Evolutionary conservation across 2,888 invertebrate genomes (phyloP).

Genomic region (Argyra leucocephala): DNA sequence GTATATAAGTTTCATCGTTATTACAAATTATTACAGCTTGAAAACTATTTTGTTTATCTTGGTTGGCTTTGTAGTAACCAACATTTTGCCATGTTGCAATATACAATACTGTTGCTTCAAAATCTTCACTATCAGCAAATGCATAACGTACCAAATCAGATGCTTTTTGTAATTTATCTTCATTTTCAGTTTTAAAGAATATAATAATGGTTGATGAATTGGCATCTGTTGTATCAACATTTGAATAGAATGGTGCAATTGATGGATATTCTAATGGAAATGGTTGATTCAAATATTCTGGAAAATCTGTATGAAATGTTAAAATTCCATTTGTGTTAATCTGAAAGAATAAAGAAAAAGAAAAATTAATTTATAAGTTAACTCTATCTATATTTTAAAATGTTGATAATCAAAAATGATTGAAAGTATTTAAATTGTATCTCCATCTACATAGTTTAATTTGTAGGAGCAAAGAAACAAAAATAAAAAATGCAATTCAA

Average conservation of each 20-base stretch:
- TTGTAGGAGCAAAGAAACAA: no score
- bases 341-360: constrained; percentile 46
- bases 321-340: constrained; percentile 84
- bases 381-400: no score
- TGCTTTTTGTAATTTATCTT: constrained; percentile 55
- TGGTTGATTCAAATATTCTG: constrained; percentile 75
- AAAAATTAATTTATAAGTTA: no score
- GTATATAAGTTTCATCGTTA: constrained; percentile 62
- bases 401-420: no score
- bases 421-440: no score
- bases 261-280: constrained; percentile 82
- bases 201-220: constrained; percentile 58
- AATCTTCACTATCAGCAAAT: constrained; percentile 62
- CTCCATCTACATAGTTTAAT: no score
- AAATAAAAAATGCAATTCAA: no score
- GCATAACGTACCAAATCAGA: constrained; percentile 61
- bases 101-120: constrained; percentile 68
- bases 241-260: constrained; percentile 84
- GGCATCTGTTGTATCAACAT: constrained; percentile 64
- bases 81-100: constrained; percentile 87
- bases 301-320: constrained; percentile 80
- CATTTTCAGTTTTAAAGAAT: constrained; percentile 58
- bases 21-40: constrained; percentile 49
- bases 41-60: constrained; percentile 74
- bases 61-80: constrained; percentile 55